These are phyloP conservation scores for Phataginus tricuspis DNA, from an alignment of 2,797 vertebrate genomes.

Conservation along the genomic window DNA sequence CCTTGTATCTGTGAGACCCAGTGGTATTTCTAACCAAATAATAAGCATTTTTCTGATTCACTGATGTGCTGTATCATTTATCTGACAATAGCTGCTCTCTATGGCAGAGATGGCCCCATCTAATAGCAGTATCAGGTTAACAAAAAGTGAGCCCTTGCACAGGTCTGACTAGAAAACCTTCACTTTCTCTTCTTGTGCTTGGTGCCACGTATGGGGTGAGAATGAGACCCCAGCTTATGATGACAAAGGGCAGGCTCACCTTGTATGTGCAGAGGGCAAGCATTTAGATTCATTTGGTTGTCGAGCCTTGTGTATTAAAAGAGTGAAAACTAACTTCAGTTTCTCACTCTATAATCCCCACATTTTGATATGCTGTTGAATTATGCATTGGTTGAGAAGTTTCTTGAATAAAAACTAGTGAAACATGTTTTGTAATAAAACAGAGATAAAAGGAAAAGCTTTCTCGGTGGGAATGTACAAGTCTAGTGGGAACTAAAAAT, in stretches of 20 bases:
- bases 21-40: background rate
- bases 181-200: background rate
- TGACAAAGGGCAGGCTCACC: background rate
- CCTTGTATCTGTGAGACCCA: background rate
- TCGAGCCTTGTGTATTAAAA: background rate
- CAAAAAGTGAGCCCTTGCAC: background rate
- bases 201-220: rapidly evolving
- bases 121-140: background rate
- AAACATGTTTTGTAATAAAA: background rate
- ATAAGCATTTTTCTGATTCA: background rate
- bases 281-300: background rate
- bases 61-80: background rate
- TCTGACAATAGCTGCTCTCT: background rate
- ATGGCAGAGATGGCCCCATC: background rate
- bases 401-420: conserved; percentile 18
- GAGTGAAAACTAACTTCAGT: background rate
- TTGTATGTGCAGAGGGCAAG: rapidly evolving
- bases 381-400: background rate
- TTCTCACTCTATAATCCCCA: background rate
- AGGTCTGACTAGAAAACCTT: background rate
- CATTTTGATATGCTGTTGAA: conserved; percentile 27
- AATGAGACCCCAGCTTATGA: rapidly evolving
- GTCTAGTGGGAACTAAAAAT: background rate
- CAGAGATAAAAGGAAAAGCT: background rate
- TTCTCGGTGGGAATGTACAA: background rate